Base-by-base conservation (phyloP, 2,888 invertebrate genomes). In the Boloria euphrosyne region DNA sequence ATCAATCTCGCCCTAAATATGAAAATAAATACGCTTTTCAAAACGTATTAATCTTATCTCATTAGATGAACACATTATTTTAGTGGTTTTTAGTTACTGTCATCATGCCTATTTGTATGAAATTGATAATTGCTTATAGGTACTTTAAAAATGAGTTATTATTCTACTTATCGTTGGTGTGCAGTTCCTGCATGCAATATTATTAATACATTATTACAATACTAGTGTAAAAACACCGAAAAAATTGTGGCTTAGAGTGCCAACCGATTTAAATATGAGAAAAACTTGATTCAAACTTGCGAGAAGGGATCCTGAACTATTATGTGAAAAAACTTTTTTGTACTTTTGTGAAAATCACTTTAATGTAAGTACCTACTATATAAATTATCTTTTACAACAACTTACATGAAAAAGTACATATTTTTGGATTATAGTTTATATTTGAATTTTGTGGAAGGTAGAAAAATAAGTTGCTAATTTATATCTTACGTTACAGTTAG, bases 281-380 rank as follows among this genome's bases (percentile, higher is more conserved):
- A 62, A 67, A 18, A 58, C 44, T 44, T 69, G 67, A 65, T 53
- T 69, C 4, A 43, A 51, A 52, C 13, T 66, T 49, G 71, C 66
- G 16, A 43, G 58, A 65, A 46, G 67, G 57, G 59, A 69, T 67
- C 65, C 66, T n/a, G 44, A 55, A 46, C 17, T 13, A 13, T 55
- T 64, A 31, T 68, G 52, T 5, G 13, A 22, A 13, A 49, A 54
- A 53, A 27, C 57, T 22, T 7, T 0, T 22, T 7, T 68, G 13
- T 68, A 65, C 27, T 65, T 68, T 27, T 68, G 68, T 31, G 65
- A 68, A 68, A 65, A 68, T 51, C 68, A 68, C n/a, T 68, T 68
- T 53, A 50, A 68, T 53, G 68, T 68, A 62, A 58, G 65, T 65
- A 53, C 22, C 22, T 22, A 22, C 22, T 22, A 22, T 22, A 1